These are phyloP conservation scores for Coregonus ussuriensis DNA, from an alignment of 2,797 vertebrate genomes.

Conservation along the genomic window DNA sequence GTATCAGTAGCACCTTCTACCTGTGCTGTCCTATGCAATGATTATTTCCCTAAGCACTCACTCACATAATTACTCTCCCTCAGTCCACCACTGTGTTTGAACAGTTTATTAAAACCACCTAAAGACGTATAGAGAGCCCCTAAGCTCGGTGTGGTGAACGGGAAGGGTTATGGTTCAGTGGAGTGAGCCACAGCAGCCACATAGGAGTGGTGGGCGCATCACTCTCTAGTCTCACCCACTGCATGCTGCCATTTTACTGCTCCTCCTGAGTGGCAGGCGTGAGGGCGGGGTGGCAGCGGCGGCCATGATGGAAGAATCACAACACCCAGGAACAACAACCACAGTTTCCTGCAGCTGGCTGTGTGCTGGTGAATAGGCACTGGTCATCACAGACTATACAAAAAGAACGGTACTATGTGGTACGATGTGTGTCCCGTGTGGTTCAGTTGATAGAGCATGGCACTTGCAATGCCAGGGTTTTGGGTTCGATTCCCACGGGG, in stretches of 20 bases:
- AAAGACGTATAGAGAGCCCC: slow-evolving; percentile 40
- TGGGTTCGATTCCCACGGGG: no score
- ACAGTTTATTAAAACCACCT: not conserved
- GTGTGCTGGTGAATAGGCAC: not conserved
- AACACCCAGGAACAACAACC: slow-evolving; percentile 57
- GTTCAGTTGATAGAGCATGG: no score
- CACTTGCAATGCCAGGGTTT: no score
- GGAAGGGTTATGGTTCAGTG: slow-evolving; percentile 52
- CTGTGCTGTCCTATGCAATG: slow-evolving; percentile 33
- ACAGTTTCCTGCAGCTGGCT: slow-evolving; percentile 38
- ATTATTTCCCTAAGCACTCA: slow-evolving; percentile 14
- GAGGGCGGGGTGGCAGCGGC: slow-evolving; percentile 61
- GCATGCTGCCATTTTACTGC: slow-evolving; percentile 58
- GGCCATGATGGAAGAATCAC: slow-evolving; percentile 62
- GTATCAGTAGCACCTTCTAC: slow-evolving; percentile 32
- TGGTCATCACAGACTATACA: slow-evolving; percentile 46
- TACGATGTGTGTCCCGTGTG: not conserved
- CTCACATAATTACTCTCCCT: not conserved
- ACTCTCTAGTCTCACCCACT: slow-evolving; percentile 59
- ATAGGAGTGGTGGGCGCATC: slow-evolving; percentile 56
- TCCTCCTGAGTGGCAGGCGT: slow-evolving; percentile 58
- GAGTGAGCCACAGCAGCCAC: slow-evolving; percentile 47
- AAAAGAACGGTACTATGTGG: slow-evolving; percentile 25
- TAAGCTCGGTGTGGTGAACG: slow-evolving; percentile 41
- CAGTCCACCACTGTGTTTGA: not conserved